A percentile compares a stretch with the other conserved stretches of the same genome.
Conservation (phyloP, 1,140 invertebrate genomes). For the Luehdorfia chinensis region DNA sequence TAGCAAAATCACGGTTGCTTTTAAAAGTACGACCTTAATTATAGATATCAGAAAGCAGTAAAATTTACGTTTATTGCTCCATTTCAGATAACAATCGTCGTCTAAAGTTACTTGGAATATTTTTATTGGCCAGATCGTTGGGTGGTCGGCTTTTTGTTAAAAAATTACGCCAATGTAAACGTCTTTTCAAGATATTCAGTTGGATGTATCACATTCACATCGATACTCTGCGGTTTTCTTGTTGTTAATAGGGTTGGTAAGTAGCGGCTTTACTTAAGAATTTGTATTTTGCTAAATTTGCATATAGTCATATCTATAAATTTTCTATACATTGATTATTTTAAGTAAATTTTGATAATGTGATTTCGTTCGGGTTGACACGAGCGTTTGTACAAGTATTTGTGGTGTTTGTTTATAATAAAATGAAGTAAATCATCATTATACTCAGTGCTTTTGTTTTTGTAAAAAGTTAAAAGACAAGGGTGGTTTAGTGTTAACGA, state of each 20-base stretch:
- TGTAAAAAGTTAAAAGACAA: too few relatives aligned
- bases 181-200: constrained; percentile 3
- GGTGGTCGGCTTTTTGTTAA: background rate
- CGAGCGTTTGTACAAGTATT: too few relatives aligned
- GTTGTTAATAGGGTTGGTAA: constrained; percentile 1
- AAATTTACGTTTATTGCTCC: constrained; percentile 31
- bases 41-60: constrained; percentile 31
- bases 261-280: background rate
- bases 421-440: too few relatives aligned
- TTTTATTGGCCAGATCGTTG: constrained; percentile 6
- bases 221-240: constrained; percentile 14
- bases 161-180: constrained; percentile 6
- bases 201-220: background rate
- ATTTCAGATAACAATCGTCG: constrained; percentile 11
- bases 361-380: too few relatives aligned
- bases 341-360: too few relatives aligned
- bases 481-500: too few relatives aligned
- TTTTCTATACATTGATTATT: too few relatives aligned
- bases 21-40: constrained; percentile 26
- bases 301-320: too few relatives aligned
- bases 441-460: too few relatives aligned
- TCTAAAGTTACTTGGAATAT: constrained; percentile 10
- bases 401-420: too few relatives aligned
- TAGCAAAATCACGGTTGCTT: constrained; percentile 17
- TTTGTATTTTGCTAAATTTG: too few relatives aligned